These are phyloP conservation scores for Meteorus cinctellus DNA, from an alignment of 2,888 invertebrate species.

Conservation along the genomic window DNA sequence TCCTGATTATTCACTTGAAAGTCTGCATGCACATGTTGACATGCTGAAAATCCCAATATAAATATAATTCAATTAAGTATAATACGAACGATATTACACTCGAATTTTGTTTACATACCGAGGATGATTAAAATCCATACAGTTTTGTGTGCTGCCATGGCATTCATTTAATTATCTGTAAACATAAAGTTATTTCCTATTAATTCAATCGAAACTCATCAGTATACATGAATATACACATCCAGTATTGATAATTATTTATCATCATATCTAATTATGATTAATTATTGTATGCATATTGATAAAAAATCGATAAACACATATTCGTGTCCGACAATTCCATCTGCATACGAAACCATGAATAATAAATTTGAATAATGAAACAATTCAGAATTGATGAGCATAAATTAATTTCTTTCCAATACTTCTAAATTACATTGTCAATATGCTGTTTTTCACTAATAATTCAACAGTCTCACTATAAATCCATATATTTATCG, in stretches of 20 bases:
- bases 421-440: no score
- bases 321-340: no score
- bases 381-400: no score
- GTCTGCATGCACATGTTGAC: constrained; percentile 57
- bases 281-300: no score
- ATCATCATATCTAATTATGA: background rate
- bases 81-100: background rate
- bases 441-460: no score
- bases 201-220: background rate
- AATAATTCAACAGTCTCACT: no score
- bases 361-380: no score
- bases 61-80: background rate
- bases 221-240: background rate
- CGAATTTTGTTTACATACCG: background rate
- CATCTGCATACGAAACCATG: no score
- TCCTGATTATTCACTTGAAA: constrained; percentile 77
- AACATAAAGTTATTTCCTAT: constrained; percentile 34
- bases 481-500: no score
- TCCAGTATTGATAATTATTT: background rate
- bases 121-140: background rate
- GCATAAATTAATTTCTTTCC: no score
- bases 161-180: constrained; percentile 42
- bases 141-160: background rate
- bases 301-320: no score
- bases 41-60: constrained; percentile 51